Base-by-base conservation (phyloP, 2,113 vertebrate species). In the Ptyas mucosa region DNA sequence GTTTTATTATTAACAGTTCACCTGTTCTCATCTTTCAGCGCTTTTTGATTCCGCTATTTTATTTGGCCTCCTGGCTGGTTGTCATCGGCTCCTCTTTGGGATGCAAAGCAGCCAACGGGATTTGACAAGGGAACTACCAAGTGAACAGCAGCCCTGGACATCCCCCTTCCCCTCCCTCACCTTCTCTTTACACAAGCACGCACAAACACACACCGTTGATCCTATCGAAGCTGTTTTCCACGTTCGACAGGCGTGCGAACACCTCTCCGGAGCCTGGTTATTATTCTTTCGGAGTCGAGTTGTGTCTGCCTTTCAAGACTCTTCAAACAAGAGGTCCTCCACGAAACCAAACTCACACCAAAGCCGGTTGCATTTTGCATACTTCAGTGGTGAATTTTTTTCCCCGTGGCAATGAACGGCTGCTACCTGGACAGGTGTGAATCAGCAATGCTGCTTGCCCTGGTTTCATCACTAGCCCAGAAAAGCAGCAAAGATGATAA, bases 11-110 rank as follows among this genome's bases (percentile, higher is more conserved):
- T 81, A 93, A 95, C 94, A 94, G 96, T 98, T 98, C 98, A 99
- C 98, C 98, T 99, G 98, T 98, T 96, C 97, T 96, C 97, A 92
- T 98, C 98, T 98, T 97, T 98, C 96, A 97, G 92, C 97, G 94
- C 95, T 58, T 96, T 97, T 96, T 20, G 95, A 95, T 97, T 95
- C 94, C n/a, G 1, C 91, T 95, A 91, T 96, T 95, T 95, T 97
- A 95, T 97, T 93, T 96, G 96, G 94, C 92, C 94, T 93, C 91
- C 0, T 94, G 88, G 69, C 61, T 93, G 58, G 85, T 96, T 98
- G 98, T 98, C 98, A 98, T 98, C 98, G 94, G 98, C 97, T 95
- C 96, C 97, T 96, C 23, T 96, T 96, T 98, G 98, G 98, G 98
- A 98, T 98, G 98, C 90, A 75, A 97, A 97, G 89, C 85, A 0